A percentile compares a stretch with the other conserved stretches of the same genome.
phyloP scores from a whole-genome alignment of 35 echinoderm and acorn worm species.

The Apostichopus parvimensis region DNA sequence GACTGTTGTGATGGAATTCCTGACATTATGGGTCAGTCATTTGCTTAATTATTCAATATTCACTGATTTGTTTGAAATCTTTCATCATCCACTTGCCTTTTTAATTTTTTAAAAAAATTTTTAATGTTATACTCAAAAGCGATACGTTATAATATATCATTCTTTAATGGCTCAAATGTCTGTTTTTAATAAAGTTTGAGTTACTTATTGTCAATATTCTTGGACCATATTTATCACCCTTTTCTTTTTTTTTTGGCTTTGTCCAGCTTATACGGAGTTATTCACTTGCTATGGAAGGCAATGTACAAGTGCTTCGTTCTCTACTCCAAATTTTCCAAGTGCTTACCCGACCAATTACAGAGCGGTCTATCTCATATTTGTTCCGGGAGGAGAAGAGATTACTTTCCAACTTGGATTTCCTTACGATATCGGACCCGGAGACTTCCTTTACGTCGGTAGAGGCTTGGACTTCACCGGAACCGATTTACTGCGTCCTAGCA shows the following conservation, averaged over 20 bases:
- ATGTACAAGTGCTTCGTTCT: constrained; percentile 14
- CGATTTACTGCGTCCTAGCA: constrained; percentile 36
- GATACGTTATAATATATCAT: no score
- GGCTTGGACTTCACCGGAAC: constrained; percentile 5
- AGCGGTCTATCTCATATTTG: constrained; percentile 42
- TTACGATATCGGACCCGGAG: constrained; percentile 37
- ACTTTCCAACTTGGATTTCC: constrained; percentile 44
- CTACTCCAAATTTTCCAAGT: constrained; percentile 29
- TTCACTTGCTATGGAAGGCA: constrained; percentile 46
- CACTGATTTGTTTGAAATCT: no score
- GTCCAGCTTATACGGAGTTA: constrained; percentile 7
- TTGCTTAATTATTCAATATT: no score
- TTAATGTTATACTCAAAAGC: no score
- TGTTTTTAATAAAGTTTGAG: no score
- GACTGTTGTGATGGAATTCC: no score
- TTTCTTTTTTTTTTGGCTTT: not conserved
- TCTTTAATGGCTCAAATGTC: no score
- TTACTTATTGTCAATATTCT: not conserved
- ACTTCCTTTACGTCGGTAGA: constrained; percentile 21
- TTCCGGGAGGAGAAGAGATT: constrained; percentile 38
- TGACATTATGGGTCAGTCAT: no score
- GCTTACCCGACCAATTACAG: constrained; percentile 31
- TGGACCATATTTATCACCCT: not conserved
- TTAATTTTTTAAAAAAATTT: no score
- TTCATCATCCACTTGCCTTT: no score